These are phyloP conservation scores for Hydrocynus forskahlii DNA, from an alignment of 2,797 vertebrate genomes.

Conservation along the genomic window DNA sequence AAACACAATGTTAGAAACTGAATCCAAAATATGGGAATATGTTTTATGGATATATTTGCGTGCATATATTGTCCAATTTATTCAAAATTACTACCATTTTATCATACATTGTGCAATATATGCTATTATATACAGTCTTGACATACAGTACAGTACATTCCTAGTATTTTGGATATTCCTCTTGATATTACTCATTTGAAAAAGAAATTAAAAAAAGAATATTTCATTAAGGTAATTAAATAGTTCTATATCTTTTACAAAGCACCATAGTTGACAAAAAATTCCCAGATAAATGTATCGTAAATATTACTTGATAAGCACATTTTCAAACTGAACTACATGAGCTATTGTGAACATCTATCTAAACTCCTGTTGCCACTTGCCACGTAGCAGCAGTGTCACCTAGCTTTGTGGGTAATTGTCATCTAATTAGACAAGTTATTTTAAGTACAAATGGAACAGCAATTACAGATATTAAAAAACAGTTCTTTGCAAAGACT, in stretches of 20 bases:
- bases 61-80: slow-evolving; percentile 71
- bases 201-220: slow-evolving; percentile 51
- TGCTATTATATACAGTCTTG: slow-evolving; percentile 66
- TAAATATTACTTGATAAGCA: slow-evolving; percentile 58
- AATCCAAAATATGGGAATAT: slow-evolving; percentile 62
- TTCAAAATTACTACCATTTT: slow-evolving; percentile 72
- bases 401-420: slow-evolving; percentile 42
- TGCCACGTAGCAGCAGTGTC: slow-evolving; percentile 4
- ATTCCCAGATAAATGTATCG: slow-evolving; percentile 52
- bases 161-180: slow-evolving; percentile 60
- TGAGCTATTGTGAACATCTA: slow-evolving; percentile 47
- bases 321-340: slow-evolving; percentile 42
- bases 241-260: slow-evolving; percentile 58
- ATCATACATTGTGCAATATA: slow-evolving; percentile 71
- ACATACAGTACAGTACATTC: slow-evolving; percentile 61
- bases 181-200: slow-evolving; percentile 58
- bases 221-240: slow-evolving; percentile 53
- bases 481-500: slow-evolving; percentile 35
- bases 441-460: slow-evolving; percentile 49
- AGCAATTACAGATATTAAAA: slow-evolving; percentile 40
- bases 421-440: slow-evolving; percentile 50
- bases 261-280: slow-evolving; percentile 61
- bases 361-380: slow-evolving; percentile 38
- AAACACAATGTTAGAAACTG: slow-evolving; percentile 57
- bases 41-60: slow-evolving; percentile 64